Conservation (phyloP, 2,888 invertebrate genomes). For the Macaria liturata region DNA sequence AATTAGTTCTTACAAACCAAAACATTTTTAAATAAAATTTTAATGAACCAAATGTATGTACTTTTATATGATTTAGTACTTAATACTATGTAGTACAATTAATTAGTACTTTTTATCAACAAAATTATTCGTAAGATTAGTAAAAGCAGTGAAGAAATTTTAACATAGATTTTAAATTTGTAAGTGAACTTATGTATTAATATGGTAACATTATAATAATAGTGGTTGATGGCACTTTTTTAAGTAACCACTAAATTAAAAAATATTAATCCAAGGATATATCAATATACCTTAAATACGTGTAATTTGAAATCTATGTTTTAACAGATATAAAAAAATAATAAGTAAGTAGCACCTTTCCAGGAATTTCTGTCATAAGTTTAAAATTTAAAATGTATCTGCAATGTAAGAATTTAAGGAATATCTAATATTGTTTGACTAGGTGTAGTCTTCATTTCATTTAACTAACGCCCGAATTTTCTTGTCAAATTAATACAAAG, state of each 20-base stretch:
- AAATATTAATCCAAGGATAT: slow-evolving; percentile 4
- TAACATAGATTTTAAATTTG: slow-evolving; percentile 30
- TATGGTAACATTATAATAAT: slow-evolving; percentile 50
- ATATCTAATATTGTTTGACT: slow-evolving; percentile 16
- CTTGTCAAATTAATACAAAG: slow-evolving; percentile 27
- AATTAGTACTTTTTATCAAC: too few relatives aligned
- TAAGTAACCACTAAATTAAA: slow-evolving; percentile 35
- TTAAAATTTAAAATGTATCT: slow-evolving; percentile 7
- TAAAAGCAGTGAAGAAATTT: slow-evolving; percentile 34
- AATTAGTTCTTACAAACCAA: too few relatives aligned
- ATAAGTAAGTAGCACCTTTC: slow-evolving; percentile 23
- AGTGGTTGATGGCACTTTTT: slow-evolving; percentile 47
- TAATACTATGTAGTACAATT: too few relatives aligned
- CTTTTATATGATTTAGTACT: too few relatives aligned
- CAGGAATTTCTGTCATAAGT: slow-evolving; percentile 1
- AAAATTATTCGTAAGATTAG: slow-evolving; percentile 23
- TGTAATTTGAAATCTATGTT: too few relatives aligned
- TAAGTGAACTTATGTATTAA: slow-evolving; percentile 32
- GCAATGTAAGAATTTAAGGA: slow-evolving; percentile 29
- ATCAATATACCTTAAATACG: too few relatives aligned
- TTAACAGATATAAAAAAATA: background rate
- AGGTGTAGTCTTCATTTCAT: slow-evolving; percentile 8
- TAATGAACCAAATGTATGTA: too few relatives aligned
- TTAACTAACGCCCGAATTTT: slow-evolving; percentile 8
- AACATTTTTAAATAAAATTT: too few relatives aligned